Percentiles rank a stretch among this genome's conserved stretches.
Evolutionary conservation across 2,113 vertebrate genomes (phyloP).

Genomic region (Lathamus discolor): DNA sequence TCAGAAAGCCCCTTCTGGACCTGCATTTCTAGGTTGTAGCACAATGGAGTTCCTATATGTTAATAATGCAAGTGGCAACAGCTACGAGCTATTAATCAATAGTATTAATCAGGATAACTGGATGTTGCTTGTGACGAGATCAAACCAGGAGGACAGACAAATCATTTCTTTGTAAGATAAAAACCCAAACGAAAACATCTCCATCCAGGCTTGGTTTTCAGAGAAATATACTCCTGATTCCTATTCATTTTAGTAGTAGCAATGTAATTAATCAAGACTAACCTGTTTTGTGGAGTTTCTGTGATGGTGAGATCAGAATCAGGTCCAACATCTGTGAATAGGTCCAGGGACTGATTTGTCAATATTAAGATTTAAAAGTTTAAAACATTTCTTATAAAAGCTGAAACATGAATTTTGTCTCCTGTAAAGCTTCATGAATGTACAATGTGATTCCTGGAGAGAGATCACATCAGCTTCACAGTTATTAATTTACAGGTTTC

Average conservation of each 20-base stretch:
- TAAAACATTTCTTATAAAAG: not conserved
- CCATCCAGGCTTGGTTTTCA: not conserved
- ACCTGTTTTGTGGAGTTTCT: not conserved
- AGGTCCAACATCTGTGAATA: not conserved
- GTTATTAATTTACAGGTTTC: conserved; percentile 45
- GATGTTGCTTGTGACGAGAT: not conserved
- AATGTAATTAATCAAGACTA: not conserved
- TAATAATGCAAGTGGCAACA: not conserved
- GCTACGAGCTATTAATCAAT: not conserved
- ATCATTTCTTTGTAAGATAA: not conserved
- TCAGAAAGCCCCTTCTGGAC: not conserved
- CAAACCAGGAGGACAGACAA: not conserved
- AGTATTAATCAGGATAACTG: not conserved
- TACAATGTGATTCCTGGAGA: not conserved
- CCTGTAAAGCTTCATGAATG: not conserved
- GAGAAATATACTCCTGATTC: not conserved
- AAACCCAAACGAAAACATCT: not conserved
- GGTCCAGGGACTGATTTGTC: not conserved
- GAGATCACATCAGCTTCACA: not conserved
- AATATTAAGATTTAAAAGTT: not conserved
- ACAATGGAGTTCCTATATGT: not conserved
- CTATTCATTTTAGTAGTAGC: not conserved
- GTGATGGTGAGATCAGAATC: not conserved
- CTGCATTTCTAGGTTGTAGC: not conserved
- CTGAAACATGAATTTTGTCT: not conserved